Percentiles rank a stretch among this genome's conserved stretches.
phyloP scores from a whole-genome alignment of 2,888 invertebrate species.

The Tillus elongatus region DNA sequence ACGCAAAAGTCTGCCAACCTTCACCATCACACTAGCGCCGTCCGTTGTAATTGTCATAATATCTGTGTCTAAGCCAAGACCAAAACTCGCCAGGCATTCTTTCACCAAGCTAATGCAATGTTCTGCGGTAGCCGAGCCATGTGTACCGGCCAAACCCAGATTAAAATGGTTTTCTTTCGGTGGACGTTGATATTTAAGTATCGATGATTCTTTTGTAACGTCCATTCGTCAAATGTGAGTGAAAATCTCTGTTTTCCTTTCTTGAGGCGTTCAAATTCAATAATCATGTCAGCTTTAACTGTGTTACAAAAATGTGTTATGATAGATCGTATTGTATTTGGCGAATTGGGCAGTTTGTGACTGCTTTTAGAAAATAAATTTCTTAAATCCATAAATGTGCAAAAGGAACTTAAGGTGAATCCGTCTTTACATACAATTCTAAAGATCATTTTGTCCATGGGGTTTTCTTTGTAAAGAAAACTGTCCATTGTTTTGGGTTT shows the following conservation, averaged over 20 bases:
- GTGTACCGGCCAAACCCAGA: slow-evolving; percentile 19
- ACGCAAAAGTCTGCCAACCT: too few relatives aligned
- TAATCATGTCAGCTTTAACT: slow-evolving; percentile 17
- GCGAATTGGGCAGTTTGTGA: slow-evolving; percentile 15
- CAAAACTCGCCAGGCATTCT: slow-evolving; percentile 17
- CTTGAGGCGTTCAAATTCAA: slow-evolving; percentile 9
- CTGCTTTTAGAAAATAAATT: slow-evolving; percentile 18
- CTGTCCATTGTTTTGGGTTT: slow-evolving; percentile 16
- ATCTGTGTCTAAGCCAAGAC: slow-evolving; percentile 17
- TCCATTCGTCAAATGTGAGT: slow-evolving; percentile 18
- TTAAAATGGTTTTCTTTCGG: slow-evolving; percentile 16
- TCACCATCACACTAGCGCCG: slow-evolving; percentile 7
- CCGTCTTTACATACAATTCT: slow-evolving; percentile 18
- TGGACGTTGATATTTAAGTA: slow-evolving; percentile 20
- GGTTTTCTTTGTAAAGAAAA: slow-evolving; percentile 17
- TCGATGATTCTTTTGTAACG: slow-evolving; percentile 14
- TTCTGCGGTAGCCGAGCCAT: slow-evolving; percentile 17
- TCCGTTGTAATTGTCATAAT: slow-evolving; percentile 18
- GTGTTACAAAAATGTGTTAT: slow-evolving; percentile 16
- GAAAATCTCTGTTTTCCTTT: slow-evolving; percentile 8
- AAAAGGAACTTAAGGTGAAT: slow-evolving; percentile 10
- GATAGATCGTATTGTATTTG: slow-evolving; percentile 18
- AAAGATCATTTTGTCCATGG: slow-evolving; percentile 20
- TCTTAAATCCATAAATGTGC: slow-evolving; percentile 18
- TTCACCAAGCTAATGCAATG: slow-evolving; percentile 15